Percentiles rank a stretch among this genome's conserved stretches.
Conservation (phyloP, 2,888 invertebrate species). For the Lycophotia porphyrea region DNA sequence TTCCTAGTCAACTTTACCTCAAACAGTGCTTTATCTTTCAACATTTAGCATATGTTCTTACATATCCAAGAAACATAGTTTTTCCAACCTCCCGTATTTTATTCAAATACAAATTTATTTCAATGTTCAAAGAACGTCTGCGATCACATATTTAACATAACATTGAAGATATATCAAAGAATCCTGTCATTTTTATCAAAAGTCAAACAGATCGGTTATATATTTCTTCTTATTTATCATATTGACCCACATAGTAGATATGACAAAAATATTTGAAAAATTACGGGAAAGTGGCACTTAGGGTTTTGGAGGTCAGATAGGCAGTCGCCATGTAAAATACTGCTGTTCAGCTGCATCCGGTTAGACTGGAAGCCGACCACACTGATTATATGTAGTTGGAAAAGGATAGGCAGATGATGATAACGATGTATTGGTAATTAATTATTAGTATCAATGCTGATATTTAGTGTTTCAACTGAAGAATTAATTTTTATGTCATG, state of each 20-base stretch:
- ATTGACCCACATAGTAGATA: constrained; percentile 22
- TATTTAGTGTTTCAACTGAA: constrained; percentile 1
- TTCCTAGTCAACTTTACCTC: background rate
- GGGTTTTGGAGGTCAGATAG: background rate
- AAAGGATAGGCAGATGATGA: background rate
- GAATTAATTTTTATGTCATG: background rate
- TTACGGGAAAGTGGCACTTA: background rate
- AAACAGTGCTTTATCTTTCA: constrained; percentile 4
- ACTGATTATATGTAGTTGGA: background rate
- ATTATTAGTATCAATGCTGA: constrained; percentile 1
- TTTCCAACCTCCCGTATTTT: constrained; percentile 1
- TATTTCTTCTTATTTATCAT: constrained; percentile 35
- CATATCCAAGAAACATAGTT: background rate
- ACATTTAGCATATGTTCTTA: constrained; percentile 16
- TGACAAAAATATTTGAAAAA: constrained; percentile 12
- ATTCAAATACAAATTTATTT: constrained; percentile 38
- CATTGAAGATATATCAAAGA: constrained; percentile 52
- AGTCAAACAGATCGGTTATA: constrained; percentile 28
- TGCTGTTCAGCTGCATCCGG: background rate
- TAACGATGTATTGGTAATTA: background rate
- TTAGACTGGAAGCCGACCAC: background rate
- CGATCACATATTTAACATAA: constrained; percentile 28
- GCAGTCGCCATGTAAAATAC: background rate
- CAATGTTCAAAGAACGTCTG: constrained; percentile 48
- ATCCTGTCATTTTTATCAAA: constrained; percentile 27